phyloP scores from a whole-genome alignment of 2,797 vertebrate species.

The Chrysocyon brachyurus region DNA sequence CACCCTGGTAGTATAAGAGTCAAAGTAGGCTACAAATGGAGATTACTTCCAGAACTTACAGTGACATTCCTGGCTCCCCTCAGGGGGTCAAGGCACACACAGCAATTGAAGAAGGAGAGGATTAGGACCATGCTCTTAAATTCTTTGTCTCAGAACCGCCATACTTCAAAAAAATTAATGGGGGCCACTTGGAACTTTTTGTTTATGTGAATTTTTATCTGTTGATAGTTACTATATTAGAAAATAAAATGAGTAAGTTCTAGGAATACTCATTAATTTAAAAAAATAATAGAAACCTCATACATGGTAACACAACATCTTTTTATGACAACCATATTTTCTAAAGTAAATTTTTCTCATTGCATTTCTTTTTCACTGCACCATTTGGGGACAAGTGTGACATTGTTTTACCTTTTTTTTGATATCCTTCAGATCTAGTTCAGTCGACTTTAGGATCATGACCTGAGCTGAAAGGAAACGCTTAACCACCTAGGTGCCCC shows the following conservation, averaged over 20 bases:
- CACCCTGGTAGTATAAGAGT: neutral
- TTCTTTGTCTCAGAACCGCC: neutral
- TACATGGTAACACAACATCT: neutral
- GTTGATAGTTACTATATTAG: neutral
- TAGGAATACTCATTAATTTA: neutral
- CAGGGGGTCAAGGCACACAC: neutral
- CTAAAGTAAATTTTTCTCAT: neutral
- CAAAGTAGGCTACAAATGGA: neutral
- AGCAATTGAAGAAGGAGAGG: neutral
- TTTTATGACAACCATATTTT: neutral
- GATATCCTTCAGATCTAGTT: neutral
- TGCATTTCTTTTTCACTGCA: neutral
- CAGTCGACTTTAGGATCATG: neutral
- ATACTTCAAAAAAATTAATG: slow-evolving; percentile 25
- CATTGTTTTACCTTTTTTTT: neutral
- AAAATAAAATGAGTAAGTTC: neutral
- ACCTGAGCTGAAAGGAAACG: too few species aligned
- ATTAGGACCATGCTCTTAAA: neutral
- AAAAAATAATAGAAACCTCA: neutral
- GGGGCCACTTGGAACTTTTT: neutral
- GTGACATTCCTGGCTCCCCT: neutral
- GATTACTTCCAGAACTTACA: neutral
- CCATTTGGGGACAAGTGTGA: neutral
- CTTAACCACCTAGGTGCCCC: too few species aligned
- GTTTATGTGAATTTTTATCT: neutral